phyloP scores from a whole-genome alignment of 2,797 vertebrate genomes.

The Varecia variegata region DNA sequence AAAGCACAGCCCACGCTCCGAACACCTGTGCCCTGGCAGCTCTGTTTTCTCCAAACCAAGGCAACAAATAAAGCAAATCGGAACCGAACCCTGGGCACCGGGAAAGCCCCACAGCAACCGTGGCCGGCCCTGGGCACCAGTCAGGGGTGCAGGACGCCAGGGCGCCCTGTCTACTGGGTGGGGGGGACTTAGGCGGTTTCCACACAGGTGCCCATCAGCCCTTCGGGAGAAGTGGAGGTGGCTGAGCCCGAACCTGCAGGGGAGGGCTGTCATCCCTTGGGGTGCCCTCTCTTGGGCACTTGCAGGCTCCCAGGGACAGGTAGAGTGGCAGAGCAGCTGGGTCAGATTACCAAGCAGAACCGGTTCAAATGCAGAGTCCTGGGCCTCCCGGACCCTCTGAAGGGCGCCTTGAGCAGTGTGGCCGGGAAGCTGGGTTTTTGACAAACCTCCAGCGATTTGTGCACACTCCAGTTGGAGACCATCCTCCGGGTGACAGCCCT shows the following conservation, averaged over 20 bases:
- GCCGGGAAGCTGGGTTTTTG: background rate
- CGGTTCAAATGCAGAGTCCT: background rate
- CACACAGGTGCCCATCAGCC: accelerated
- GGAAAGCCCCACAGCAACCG: accelerated
- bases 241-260: background rate
- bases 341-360: accelerated
- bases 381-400: accelerated
- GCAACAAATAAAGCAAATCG: background rate
- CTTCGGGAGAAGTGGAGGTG: background rate
- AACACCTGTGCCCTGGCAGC: background rate
- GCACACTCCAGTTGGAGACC: background rate
- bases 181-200: accelerated
- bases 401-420: accelerated
- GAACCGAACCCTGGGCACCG: background rate
- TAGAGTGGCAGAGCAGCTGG: accelerated
- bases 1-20: background rate
- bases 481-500: background rate
- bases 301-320: accelerated
- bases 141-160: accelerated
- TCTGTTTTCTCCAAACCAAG: background rate
- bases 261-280: accelerated
- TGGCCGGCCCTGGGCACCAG: accelerated
- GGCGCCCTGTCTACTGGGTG: accelerated
- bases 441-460: background rate
- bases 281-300: too few relatives aligned